These are phyloP conservation scores for Monodelphis domestica DNA, from an alignment of 2,797 vertebrate species.

Conservation along the genomic window DNA sequence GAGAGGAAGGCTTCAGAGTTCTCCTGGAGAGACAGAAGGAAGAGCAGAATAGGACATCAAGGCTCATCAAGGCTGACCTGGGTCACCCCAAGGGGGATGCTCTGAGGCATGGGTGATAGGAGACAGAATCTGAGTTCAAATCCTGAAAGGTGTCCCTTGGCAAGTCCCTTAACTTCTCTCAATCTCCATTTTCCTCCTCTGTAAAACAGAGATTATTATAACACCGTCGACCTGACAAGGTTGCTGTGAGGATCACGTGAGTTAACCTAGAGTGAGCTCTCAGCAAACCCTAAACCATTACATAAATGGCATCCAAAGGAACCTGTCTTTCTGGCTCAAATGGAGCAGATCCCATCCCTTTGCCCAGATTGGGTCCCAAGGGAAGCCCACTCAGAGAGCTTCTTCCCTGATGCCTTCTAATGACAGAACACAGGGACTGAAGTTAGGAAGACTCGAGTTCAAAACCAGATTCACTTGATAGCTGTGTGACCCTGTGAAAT, in stretches of 20 bases:
- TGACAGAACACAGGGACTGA: background rate
- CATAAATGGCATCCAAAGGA: background rate
- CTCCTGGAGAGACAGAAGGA: conserved; percentile 82
- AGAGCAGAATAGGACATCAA: background rate
- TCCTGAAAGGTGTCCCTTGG: background rate
- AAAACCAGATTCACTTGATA: background rate
- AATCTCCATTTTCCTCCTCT: background rate
- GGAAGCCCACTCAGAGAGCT: background rate
- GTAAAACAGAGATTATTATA: background rate
- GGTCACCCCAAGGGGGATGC: background rate
- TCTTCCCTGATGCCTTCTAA: background rate
- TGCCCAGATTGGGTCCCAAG: background rate
- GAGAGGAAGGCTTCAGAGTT: conserved; percentile 86
- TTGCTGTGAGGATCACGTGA: background rate
- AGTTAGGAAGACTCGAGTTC: background rate
- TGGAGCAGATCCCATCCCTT: no score
- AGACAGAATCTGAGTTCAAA: background rate
- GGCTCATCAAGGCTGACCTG: background rate
- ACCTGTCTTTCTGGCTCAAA: background rate
- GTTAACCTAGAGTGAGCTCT: background rate
- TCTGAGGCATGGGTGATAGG: background rate
- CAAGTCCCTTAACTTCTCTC: background rate
- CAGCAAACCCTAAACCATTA: background rate
- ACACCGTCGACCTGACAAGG: background rate
- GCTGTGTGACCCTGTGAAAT: background rate